These are phyloP conservation scores for Drosophila lowei DNA, from an alignment of 1,140 invertebrate species.

Conservation along the genomic window DNA sequence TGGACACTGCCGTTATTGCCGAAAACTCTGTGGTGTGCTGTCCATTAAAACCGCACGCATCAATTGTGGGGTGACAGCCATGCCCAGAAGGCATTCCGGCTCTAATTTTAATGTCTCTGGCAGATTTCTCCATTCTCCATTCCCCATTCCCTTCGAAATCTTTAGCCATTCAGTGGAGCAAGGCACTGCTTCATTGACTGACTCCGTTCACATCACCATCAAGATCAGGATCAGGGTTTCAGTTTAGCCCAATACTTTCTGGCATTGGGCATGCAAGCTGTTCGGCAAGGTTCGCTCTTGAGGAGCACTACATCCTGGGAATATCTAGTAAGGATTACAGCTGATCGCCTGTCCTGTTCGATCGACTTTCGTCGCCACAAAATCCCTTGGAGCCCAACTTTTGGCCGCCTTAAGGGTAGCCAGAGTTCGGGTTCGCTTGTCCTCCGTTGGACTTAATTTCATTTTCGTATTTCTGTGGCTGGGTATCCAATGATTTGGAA, in stretches of 20 bases:
- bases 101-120: conserved; percentile 60
- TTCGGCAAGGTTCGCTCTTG: background rate
- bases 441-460: conserved; percentile 68
- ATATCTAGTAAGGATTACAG: no score
- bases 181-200: conserved; percentile 22
- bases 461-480: conserved; percentile 74
- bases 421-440: conserved; percentile 15
- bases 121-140: conserved; percentile 15
- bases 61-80: conserved; percentile 40
- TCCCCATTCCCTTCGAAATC: conserved; percentile 5
- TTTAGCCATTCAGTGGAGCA: conserved; percentile 55
- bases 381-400: accelerated
- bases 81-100: conserved; percentile 50
- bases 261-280: background rate
- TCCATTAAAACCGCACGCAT: conserved; percentile 74
- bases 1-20: conserved; percentile 33
- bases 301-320: no score
- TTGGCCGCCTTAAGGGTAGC: conserved; percentile 10
- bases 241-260: conserved; percentile 18
- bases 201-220: conserved; percentile 50
- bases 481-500: conserved; percentile 77
- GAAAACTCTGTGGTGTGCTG: conserved; percentile 60
- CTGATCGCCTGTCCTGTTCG: background rate
- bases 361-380: no score
- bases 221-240: conserved; percentile 54